Evolutionary conservation across 2,113 vertebrate genomes (phyloP).

Genomic region (Hydropotes inermis): DNA sequence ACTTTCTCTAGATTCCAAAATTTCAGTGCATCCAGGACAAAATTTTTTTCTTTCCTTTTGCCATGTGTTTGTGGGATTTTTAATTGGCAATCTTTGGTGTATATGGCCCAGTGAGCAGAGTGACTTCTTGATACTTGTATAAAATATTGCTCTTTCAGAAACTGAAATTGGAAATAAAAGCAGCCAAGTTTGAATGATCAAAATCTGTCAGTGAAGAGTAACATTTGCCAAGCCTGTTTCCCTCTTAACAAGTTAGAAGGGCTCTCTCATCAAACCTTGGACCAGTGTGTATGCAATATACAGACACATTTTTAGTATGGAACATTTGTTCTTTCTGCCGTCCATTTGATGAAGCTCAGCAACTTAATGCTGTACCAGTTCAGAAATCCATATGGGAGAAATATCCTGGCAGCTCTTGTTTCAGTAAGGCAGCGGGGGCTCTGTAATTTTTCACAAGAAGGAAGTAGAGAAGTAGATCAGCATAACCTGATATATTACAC

Average conservation of each 20-base stretch:
- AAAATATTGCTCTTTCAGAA: constrained; percentile 57
- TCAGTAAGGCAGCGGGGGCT: constrained; percentile 31
- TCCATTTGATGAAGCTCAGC: constrained; percentile 30
- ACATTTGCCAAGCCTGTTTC: constrained; percentile 46
- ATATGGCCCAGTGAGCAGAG: not conserved
- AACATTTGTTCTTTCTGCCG: constrained; percentile 49
- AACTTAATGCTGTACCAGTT: not conserved
- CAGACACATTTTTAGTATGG: not conserved
- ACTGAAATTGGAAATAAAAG: constrained; percentile 58
- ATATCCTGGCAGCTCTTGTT: constrained; percentile 38
- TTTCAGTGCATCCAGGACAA: constrained; percentile 3
- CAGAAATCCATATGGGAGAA: constrained; percentile 52
- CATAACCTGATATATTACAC: not conserved
- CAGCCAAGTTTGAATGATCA: constrained; percentile 2
- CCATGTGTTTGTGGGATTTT: constrained; percentile 28
- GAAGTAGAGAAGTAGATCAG: not conserved
- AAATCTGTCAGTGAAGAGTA: constrained; percentile 26
- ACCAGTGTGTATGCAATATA: not conserved
- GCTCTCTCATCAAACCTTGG: not conserved
- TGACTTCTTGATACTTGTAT: constrained; percentile 34
- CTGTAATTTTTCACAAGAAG: constrained; percentile 31
- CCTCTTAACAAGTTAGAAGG: constrained; percentile 38
- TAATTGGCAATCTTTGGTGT: constrained; percentile 27
- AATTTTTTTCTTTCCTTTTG: not conserved
- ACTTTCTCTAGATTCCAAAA: constrained; percentile 43